Conservation (phyloP, 2,113 vertebrate species). For the Noctilio leporinus region DNA sequence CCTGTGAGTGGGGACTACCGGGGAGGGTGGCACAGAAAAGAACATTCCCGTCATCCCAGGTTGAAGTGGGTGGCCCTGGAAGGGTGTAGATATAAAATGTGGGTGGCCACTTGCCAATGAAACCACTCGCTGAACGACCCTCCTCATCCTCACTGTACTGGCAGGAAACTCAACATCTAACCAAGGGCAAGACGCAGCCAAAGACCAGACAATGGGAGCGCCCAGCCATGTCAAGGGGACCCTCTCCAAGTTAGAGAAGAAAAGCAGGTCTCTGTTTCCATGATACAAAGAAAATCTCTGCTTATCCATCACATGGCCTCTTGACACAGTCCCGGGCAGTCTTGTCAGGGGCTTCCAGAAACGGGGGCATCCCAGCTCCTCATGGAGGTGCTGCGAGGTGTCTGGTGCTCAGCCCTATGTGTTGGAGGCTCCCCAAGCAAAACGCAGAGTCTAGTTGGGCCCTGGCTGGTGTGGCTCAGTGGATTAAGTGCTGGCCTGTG, state of each 20-base stretch:
- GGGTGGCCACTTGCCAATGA: too few relatives aligned
- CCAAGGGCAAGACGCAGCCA: neutral
- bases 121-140: neutral
- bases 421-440: neutral
- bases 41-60: neutral
- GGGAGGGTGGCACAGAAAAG: neutral
- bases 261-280: neutral
- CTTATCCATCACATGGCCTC: too few relatives aligned
- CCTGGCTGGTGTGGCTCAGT: neutral
- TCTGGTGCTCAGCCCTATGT: fast-evolving
- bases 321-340: fast-evolving
- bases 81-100: neutral
- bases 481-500: too few relatives aligned
- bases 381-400: neutral
- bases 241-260: neutral
- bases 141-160: neutral
- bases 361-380: too few relatives aligned
- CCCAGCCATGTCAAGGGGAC: neutral
- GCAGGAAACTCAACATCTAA: neutral
- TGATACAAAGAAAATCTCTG: neutral
- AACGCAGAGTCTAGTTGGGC: neutral
- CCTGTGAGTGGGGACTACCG: neutral
- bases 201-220: neutral
- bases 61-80: neutral
- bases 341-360: neutral